phyloP scores from a whole-genome alignment of 2,797 vertebrate species.

The Lithobates pipiens region DNA sequence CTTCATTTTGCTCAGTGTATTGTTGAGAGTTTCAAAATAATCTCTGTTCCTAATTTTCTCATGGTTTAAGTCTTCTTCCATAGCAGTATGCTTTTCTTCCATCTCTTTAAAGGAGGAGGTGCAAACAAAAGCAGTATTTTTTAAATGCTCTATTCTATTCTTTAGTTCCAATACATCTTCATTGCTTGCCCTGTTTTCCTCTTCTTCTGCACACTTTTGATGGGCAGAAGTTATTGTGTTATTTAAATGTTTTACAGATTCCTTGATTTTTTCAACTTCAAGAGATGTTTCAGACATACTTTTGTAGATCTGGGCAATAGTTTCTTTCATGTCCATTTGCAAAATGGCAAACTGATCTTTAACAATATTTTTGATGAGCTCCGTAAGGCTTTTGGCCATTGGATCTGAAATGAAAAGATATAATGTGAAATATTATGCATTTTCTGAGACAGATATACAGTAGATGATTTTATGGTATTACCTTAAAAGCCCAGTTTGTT shows the following conservation, averaged over 20 bases:
- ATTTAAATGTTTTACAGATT: slow-evolving; percentile 72
- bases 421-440: not conserved
- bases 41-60: slow-evolving; percentile 66
- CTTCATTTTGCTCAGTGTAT: slow-evolving; percentile 74
- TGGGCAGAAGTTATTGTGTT: slow-evolving; percentile 63
- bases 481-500: not conserved
- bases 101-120: slow-evolving; percentile 73
- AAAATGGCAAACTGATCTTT: slow-evolving; percentile 71
- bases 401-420: slow-evolving; percentile 65
- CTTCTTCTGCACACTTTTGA: slow-evolving; percentile 56
- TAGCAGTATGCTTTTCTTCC: slow-evolving; percentile 71
- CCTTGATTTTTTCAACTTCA: slow-evolving; percentile 75
- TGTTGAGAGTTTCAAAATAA: slow-evolving; percentile 76
- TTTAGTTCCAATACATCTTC: slow-evolving; percentile 74
- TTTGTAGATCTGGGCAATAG: slow-evolving; percentile 74
- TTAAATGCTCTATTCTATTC: slow-evolving; percentile 68
- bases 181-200: slow-evolving; percentile 64
- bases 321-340: slow-evolving; percentile 74
- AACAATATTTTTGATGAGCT: slow-evolving; percentile 71
- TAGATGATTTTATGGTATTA: not conserved
- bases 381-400: slow-evolving; percentile 72
- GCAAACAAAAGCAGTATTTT: slow-evolving; percentile 70
- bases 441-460: not conserved
- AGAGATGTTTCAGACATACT: slow-evolving; percentile 74
- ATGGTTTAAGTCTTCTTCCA: slow-evolving; percentile 70